Evolutionary conservation across 2,888 invertebrate species (phyloP).

Genomic region (Eupithecia subumbrata): DNA sequence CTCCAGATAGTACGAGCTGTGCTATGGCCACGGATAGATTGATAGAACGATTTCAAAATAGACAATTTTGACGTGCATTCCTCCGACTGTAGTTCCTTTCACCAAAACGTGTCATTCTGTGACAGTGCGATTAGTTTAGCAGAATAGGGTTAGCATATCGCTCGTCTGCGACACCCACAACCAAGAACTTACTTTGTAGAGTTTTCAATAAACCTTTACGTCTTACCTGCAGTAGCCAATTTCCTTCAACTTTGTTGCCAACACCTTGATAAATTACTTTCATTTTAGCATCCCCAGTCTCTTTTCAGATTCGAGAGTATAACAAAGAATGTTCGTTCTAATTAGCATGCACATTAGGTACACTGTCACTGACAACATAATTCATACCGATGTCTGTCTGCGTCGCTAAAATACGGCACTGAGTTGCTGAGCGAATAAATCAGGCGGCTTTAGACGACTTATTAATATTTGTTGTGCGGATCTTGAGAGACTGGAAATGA

Average conservation of each 20-base stretch:
- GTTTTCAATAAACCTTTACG: slow-evolving; percentile 40
- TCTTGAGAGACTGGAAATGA: slow-evolving; percentile 50
- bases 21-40: no score
- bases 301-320: not conserved
- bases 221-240: slow-evolving; percentile 38
- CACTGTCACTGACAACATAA: slow-evolving; percentile 59
- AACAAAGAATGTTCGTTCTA: slow-evolving; percentile 35
- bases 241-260: slow-evolving; percentile 30
- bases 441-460: slow-evolving; percentile 73
- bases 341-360: slow-evolving; percentile 68
- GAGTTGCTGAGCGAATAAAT: slow-evolving; percentile 72
- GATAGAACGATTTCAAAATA: no score
- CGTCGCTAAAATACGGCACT: slow-evolving; percentile 71
- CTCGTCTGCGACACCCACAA: not conserved
- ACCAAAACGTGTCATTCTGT: no score
- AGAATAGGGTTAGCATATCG: not conserved
- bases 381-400: slow-evolving; percentile 58
- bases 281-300: not conserved
- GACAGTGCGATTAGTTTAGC: no score
- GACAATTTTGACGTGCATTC: no score
- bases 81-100: no score
- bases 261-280: slow-evolving; percentile 49
- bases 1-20: no score
- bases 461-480: slow-evolving; percentile 73
- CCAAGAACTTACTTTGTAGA: slow-evolving; percentile 31